These are phyloP conservation scores for Peromyscus polionotus DNA, from an alignment of 2,113 vertebrate species.

Conservation along the genomic window DNA sequence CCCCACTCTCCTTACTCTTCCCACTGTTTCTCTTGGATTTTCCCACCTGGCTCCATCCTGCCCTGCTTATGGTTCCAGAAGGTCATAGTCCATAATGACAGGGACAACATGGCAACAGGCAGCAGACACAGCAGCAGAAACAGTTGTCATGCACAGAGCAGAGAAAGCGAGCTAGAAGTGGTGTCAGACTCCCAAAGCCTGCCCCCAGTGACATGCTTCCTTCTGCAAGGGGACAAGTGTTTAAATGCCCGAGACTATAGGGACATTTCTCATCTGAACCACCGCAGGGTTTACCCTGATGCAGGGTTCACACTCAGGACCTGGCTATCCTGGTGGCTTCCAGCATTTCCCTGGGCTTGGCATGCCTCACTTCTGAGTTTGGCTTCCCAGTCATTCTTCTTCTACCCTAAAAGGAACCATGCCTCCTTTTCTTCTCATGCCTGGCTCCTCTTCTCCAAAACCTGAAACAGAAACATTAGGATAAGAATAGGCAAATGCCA, in stretches of 20 bases:
- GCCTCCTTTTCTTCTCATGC: background rate
- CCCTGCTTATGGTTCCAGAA: no score
- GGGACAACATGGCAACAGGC: no score
- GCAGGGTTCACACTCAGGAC: background rate
- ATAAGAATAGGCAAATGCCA: background rate
- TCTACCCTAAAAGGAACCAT: background rate
- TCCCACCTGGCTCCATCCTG: no score
- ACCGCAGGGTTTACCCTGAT: background rate
- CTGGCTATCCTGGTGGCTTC: no score
- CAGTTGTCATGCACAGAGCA: background rate
- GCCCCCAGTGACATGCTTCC: background rate
- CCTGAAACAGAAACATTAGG: background rate
- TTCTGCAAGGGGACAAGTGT: background rate
- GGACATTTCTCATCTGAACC: background rate
- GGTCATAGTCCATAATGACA: no score
- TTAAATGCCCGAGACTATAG: background rate
- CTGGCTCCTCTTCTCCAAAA: background rate
- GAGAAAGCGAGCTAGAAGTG: background rate
- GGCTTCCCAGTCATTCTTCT: background rate
- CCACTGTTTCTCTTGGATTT: no score
- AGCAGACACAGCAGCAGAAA: background rate
- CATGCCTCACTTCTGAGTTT: background rate
- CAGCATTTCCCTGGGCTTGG: background rate
- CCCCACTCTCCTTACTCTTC: no score
- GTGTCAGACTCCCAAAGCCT: background rate